These are phyloP conservation scores for Iselma pallidipennis DNA, from an alignment of 2,888 invertebrate species.

Conservation along the genomic window DNA sequence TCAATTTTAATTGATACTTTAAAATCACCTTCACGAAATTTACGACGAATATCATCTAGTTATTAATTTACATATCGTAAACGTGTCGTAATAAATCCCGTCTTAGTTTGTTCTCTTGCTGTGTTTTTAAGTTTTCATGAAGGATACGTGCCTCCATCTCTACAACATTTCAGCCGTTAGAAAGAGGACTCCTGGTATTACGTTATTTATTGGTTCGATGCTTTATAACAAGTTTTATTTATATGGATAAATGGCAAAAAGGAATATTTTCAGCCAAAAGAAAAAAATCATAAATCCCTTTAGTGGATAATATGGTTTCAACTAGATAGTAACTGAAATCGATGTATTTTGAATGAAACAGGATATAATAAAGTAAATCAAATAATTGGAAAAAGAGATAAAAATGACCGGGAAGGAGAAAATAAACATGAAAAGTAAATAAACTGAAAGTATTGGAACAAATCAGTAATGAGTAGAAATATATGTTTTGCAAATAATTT, in stretches of 20 bases:
- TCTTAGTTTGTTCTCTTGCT: constrained; percentile 22
- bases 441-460: too few species aligned
- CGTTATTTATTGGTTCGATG: constrained; percentile 23
- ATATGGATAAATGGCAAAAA: neutral
- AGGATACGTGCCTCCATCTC: constrained; percentile 18
- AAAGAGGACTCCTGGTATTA: constrained; percentile 25
- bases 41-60: constrained; percentile 18
- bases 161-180: constrained; percentile 17
- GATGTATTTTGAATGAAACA: too few species aligned
- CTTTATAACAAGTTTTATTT: neutral
- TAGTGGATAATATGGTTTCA: too few species aligned
- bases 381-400: too few species aligned
- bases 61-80: constrained; percentile 35
- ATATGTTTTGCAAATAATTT: too few species aligned
- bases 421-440: too few species aligned
- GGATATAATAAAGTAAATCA: too few species aligned
- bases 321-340: too few species aligned
- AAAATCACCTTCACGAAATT: constrained; percentile 8
- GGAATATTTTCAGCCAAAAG: neutral
- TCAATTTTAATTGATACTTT: constrained; percentile 5
- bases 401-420: too few species aligned
- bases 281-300: too few species aligned
- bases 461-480: too few species aligned
- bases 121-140: constrained; percentile 19
- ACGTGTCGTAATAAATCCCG: constrained; percentile 23